Conservation (phyloP, 2,113 vertebrate genomes). For the Oncorhynchus masou region DNA sequence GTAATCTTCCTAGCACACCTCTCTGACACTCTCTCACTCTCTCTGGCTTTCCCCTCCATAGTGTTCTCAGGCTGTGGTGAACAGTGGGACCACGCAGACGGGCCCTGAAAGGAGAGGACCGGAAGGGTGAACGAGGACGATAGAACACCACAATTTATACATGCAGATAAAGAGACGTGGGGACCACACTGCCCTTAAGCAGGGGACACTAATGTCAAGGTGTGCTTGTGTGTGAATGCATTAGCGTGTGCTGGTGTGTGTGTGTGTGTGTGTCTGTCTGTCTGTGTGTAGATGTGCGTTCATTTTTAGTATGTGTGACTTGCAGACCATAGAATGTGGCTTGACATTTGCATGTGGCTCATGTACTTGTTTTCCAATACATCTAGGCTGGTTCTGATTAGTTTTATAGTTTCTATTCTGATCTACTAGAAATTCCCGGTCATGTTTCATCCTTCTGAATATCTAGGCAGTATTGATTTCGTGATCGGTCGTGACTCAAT, state of each 20-base stretch:
- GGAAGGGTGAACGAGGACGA: slow-evolving; percentile 3
- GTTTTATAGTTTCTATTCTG: too few species aligned
- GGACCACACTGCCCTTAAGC: background rate
- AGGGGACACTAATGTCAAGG: background rate
- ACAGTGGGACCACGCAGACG: slow-evolving; percentile 30
- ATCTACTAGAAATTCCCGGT: too few species aligned
- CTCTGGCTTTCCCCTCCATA: background rate
- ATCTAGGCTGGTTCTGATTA: too few species aligned
- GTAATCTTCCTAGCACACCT: slow-evolving; percentile 37
- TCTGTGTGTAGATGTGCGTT: background rate
- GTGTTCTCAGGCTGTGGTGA: slow-evolving; percentile 20
- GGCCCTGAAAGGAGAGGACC: slow-evolving; percentile 15
- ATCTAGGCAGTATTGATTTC: background rate
- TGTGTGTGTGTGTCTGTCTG: background rate
- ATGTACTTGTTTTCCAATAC: too few species aligned
- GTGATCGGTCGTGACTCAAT: background rate
- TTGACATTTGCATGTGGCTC: too few species aligned
- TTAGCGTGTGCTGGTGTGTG: too few species aligned
- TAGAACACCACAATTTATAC: background rate
- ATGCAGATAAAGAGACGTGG: background rate
- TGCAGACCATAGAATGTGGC: too few species aligned
- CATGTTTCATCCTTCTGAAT: background rate
- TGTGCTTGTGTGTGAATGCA: too few species aligned
- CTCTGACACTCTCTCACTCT: background rate
- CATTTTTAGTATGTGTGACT: background rate